Evolutionary conservation across 2,113 vertebrate species (phyloP).

Genomic region (Neotoma lepida): DNA sequence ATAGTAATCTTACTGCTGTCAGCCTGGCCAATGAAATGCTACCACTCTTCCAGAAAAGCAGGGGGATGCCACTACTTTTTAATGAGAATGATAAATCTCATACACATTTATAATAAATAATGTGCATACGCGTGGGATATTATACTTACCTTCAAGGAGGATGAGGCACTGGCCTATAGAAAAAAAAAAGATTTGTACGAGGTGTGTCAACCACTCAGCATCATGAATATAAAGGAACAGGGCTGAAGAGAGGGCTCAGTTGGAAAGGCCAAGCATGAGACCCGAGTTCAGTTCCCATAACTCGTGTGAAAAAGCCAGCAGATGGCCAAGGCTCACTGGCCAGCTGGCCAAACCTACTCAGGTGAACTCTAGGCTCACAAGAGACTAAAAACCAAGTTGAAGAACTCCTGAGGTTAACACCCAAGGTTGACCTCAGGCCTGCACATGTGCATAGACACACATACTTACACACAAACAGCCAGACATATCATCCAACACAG

Average conservation of each 20-base stretch:
- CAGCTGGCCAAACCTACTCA: background rate
- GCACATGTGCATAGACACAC: background rate
- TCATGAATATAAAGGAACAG: background rate
- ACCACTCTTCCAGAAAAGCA: background rate
- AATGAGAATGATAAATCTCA: constrained; percentile 8
- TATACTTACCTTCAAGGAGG: background rate
- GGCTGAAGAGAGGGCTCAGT: background rate
- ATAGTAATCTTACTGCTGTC: background rate
- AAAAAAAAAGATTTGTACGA: background rate
- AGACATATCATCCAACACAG: background rate
- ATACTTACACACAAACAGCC: background rate
- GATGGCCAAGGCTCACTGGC: background rate
- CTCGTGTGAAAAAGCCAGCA: background rate
- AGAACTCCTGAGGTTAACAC: background rate
- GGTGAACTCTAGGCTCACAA: background rate
- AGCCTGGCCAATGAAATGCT: background rate
- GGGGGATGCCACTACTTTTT: background rate
- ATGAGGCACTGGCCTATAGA: background rate
- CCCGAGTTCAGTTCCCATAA: background rate
- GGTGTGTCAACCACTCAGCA: background rate
- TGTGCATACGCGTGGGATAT: background rate
- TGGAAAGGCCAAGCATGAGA: background rate
- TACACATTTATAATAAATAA: background rate
- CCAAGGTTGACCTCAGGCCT: background rate
- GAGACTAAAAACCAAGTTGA: background rate